Base-by-base conservation (phyloP, 2,797 vertebrate genomes). In the Hippocampus kuda region DNA sequence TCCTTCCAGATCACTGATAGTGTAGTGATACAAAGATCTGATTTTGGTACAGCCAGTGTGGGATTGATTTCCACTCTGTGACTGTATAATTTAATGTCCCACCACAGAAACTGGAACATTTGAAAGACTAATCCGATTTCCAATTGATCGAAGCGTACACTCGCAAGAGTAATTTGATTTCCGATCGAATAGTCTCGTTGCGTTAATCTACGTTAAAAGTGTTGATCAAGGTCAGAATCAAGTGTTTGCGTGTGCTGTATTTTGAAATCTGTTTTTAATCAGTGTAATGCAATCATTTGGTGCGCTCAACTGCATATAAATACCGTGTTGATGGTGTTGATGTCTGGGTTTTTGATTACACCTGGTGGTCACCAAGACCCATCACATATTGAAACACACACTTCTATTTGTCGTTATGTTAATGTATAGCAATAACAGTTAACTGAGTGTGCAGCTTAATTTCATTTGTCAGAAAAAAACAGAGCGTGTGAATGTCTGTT, bases 381-480 rank as follows among this genome's bases (percentile, higher is more conserved):
- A 56, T 56, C 10, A 24, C 11, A 59, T 54, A 11, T 54, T 22
- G 22, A 11, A 56, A 26, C 22, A 26, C 18, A 61, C 59, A 34
- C 15, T 16, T 48, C 15, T 56, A 4, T 4, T 56, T 56, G 53
- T 26, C 53, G 11, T 56, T 24, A 56, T 56, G n/a, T 42, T 41
- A 64, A 64, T 69, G 41, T 26, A 54, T 2, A 42, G 27, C 30
- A 72, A 46, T 70, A 46, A 30, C 30, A 3, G 30, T 30, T 30
- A 30, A 72, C 30, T 61, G 63, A 53, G 24, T 22, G 10, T 38
- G 27, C 26, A 11, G 44, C 69, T 75, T 13, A 63, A 72, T 60
- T 60, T 30, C 15, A 60, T 60, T 34, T 34, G 6, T 27, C 27
- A 60, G 27, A 18, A 60, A 51, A 20, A 51, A 51, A 2, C 5